A percentile compares a stretch with the other conserved stretches of the same genome.
phyloP scores from a whole-genome alignment of 2,888 invertebrate species.

The Choristoneura rosaceana region DNA sequence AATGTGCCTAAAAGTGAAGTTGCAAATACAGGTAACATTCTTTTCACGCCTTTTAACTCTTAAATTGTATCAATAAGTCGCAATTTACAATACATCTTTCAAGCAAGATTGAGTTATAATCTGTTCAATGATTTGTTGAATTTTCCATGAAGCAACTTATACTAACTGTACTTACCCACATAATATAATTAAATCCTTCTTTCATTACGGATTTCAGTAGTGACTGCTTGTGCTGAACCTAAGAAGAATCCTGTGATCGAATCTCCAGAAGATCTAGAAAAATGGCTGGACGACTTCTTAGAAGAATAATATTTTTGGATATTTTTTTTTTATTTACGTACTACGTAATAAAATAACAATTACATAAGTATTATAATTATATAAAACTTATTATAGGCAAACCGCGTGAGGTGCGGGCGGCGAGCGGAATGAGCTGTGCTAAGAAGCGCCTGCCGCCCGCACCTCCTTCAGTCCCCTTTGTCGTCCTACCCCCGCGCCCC shows the following conservation, averaged over 20 bases:
- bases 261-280: slow-evolving; percentile 80
- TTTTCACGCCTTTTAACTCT: neutral
- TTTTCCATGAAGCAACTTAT: too few species aligned
- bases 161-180: too few species aligned
- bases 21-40: slow-evolving; percentile 13
- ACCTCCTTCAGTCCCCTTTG: too few species aligned
- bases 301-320: slow-evolving; percentile 59
- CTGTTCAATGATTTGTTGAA: too few species aligned
- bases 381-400: too few species aligned
- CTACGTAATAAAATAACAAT: neutral
- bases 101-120: too few species aligned
- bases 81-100: too few species aligned
- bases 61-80: neutral
- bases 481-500: too few species aligned
- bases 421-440: too few species aligned
- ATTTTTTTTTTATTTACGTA: neutral
- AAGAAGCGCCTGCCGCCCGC: too few species aligned
- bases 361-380: neutral
- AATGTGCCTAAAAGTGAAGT: slow-evolving; percentile 16
- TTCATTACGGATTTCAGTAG: slow-evolving; percentile 19
- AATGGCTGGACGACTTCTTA: slow-evolving; percentile 82
- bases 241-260: slow-evolving; percentile 64
- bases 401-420: too few species aligned
- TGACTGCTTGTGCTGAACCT: slow-evolving; percentile 22
- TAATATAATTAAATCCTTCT: neutral